Conservation (phyloP, 2,797 vertebrate species). For the Ctenochaetus hawaiiensis region DNA sequence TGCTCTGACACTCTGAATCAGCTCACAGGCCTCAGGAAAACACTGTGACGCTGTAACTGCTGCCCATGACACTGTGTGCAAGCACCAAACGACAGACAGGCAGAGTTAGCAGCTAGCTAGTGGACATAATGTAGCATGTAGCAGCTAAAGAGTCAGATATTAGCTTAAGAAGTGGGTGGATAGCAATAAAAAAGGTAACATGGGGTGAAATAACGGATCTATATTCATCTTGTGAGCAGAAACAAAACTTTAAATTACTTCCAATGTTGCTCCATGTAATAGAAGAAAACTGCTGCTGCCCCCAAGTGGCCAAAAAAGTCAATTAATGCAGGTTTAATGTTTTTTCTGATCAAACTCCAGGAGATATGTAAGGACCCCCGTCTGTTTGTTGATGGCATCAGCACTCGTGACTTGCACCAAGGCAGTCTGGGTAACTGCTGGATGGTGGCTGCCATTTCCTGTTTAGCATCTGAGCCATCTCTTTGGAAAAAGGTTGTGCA, state of each 20-base stretch:
- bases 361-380: constrained; percentile 88
- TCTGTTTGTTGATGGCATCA: constrained; percentile 90
- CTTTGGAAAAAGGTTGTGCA: constrained; percentile 85
- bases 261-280: neutral
- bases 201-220: neutral
- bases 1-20: constrained; percentile 49
- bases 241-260: neutral
- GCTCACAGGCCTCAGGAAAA: constrained; percentile 40
- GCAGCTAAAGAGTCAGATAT: neutral
- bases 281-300: neutral
- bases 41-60: constrained; percentile 20
- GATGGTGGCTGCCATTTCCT: constrained; percentile 91
- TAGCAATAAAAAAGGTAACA: too few species aligned
- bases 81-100: neutral
- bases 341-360: constrained; percentile 57
- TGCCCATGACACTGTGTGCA: neutral
- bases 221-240: neutral
- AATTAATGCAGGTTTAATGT: neutral
- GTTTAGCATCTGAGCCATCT: constrained; percentile 86
- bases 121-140: neutral
- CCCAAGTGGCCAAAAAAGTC: neutral
- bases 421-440: constrained; percentile 92
- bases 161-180: neutral
- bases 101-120: neutral
- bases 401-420: constrained; percentile 89